Conservation (phyloP, 1,140 invertebrate species). For the Apis dorsata region DNA sequence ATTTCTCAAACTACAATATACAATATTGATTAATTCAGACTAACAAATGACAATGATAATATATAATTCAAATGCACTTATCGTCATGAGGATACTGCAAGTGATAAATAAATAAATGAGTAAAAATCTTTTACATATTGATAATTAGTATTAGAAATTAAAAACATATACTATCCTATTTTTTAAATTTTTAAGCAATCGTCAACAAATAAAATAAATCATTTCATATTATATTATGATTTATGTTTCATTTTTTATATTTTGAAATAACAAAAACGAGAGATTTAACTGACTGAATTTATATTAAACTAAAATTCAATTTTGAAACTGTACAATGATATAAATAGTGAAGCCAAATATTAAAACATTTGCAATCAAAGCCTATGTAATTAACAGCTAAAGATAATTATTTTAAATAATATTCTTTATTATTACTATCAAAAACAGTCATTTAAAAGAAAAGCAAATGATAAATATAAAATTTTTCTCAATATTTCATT, state of each 20-base stretch:
- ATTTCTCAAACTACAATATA: conserved; percentile 14
- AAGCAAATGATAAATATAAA: background rate
- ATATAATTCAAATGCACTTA: conserved; percentile 57
- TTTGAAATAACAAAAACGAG: background rate
- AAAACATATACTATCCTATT: conserved; percentile 33
- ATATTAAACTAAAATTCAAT: conserved; percentile 10
- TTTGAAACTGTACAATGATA: background rate
- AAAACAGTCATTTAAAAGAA: conserved; percentile 2
- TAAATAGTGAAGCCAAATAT: conserved; percentile 39
- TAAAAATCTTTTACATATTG: conserved; percentile 42
- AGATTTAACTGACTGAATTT: conserved; percentile 11
- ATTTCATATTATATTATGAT: conserved; percentile 6
- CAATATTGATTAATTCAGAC: background rate
- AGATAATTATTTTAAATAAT: conserved; percentile 21
- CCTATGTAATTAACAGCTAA: conserved; percentile 26
- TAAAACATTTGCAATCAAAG: conserved; percentile 38
- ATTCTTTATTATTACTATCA: background rate
- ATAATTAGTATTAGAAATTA: conserved; percentile 49
- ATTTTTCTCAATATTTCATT: background rate
- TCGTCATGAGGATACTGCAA: conserved; percentile 50
- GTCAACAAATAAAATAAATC: conserved; percentile 29
- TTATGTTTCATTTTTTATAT: conserved; percentile 11
- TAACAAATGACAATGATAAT: conserved; percentile 28
- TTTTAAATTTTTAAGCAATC: conserved; percentile 36
- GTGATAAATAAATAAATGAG: conserved; percentile 61